Percentiles rank a stretch among this genome's conserved stretches.
These are phyloP conservation scores for Plecturocebus donacophilus DNA, from an alignment of 2,113 vertebrate species.

Conservation along the genomic window DNA sequence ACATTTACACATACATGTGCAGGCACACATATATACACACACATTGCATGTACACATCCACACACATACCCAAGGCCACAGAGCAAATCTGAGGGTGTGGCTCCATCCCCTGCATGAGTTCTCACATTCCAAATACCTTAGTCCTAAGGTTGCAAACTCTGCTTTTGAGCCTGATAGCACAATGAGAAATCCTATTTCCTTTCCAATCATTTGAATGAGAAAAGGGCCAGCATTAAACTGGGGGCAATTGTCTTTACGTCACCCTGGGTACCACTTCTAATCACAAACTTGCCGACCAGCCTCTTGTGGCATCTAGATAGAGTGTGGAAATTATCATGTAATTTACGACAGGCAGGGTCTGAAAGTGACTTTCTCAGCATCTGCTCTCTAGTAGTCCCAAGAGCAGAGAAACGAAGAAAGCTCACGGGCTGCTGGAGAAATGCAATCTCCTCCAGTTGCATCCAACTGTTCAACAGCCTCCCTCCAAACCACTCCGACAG, in stretches of 20 bases:
- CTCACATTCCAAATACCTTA: neutral
- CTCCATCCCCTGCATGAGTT: neutral
- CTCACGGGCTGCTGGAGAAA: neutral
- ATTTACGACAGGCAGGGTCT: slow-evolving; percentile 50
- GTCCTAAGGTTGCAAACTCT: neutral
- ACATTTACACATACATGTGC: neutral
- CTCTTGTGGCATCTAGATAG: neutral
- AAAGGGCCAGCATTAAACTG: slow-evolving; percentile 10
- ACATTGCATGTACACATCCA: neutral
- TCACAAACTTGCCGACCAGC: neutral
- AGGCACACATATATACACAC: too few species aligned
- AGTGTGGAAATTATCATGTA: neutral
- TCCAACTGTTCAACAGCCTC: neutral
- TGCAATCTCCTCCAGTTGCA: neutral
- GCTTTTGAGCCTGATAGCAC: neutral
- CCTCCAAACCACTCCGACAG: neutral
- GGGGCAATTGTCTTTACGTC: slow-evolving; percentile 51
- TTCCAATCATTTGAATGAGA: neutral
- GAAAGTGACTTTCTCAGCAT: slow-evolving; percentile 73
- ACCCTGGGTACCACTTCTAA: slow-evolving; percentile 45
- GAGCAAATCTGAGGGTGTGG: neutral
- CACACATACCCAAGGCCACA: neutral
- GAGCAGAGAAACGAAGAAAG: slow-evolving; percentile 41
- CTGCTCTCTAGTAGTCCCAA: slow-evolving; percentile 28
- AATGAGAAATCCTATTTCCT: slow-evolving; percentile 36